Conservation (phyloP, 1,140 invertebrate genomes). For the Caerostris extrusa region DNA sequence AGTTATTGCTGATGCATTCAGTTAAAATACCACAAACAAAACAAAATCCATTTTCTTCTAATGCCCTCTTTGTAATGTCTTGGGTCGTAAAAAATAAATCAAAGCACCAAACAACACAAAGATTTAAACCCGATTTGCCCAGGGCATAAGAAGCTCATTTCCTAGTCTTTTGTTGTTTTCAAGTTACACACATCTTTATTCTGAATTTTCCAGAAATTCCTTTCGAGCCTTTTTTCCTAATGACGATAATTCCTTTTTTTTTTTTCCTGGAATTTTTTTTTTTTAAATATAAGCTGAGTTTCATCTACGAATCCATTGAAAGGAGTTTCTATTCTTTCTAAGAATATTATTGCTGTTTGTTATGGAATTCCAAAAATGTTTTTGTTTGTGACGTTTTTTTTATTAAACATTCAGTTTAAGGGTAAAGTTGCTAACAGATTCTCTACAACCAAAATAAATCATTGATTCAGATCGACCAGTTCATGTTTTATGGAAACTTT, state of each 20-base stretch:
- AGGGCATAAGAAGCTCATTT: not conserved
- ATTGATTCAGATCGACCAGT: constrained; percentile 27
- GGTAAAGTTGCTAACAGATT: constrained; percentile 5
- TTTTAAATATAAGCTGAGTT: constrained; percentile 2
- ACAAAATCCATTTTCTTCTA: constrained; percentile 16
- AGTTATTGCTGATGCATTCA: not conserved
- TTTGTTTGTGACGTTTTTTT: not conserved
- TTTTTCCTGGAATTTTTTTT: not conserved
- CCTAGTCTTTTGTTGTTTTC: constrained; percentile 12
- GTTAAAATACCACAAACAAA: constrained; percentile 16
- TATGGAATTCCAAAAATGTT: not conserved
- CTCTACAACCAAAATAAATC: constrained; percentile 3
- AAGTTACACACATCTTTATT: not conserved
- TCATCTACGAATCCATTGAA: not conserved
- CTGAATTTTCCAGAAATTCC: not conserved
- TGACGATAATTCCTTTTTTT: constrained; percentile 19
- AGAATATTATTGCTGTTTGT: constrained; percentile 7
- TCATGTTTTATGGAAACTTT: constrained; percentile 34
- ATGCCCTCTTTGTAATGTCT: constrained; percentile 27
- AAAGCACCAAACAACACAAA: not conserved
- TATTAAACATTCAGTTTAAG: not conserved
- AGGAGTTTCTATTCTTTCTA: not conserved
- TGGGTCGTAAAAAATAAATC: constrained; percentile 10
- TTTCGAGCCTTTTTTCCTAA: not conserved
- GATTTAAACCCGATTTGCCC: constrained; percentile 27